A percentile compares a stretch with the other conserved stretches of the same genome.
Conservation (phyloP, 2,113 vertebrate genomes). For the Gobius niger region DNA sequence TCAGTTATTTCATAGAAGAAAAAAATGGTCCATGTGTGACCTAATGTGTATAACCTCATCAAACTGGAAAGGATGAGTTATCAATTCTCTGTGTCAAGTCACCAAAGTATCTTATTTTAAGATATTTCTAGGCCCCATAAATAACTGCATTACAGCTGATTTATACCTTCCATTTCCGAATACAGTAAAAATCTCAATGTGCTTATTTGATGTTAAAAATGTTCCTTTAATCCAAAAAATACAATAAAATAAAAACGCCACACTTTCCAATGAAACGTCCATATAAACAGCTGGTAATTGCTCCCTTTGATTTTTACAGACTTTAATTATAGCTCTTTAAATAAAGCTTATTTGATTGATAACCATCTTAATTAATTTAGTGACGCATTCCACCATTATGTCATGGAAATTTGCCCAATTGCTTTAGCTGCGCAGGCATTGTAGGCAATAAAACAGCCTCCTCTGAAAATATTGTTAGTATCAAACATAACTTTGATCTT, state of each 20-base stretch:
- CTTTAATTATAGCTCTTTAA: conserved; percentile 3
- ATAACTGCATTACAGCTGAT: too few relatives aligned
- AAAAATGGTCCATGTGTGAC: too few relatives aligned
- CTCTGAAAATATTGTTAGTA: neutral
- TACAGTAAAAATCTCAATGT: neutral
- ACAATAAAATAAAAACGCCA: neutral
- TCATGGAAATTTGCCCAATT: neutral
- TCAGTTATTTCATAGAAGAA: too few relatives aligned
- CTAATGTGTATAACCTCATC: too few relatives aligned
- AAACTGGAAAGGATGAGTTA: too few relatives aligned
- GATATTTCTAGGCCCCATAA: too few relatives aligned
- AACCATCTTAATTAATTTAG: conserved; percentile 14
- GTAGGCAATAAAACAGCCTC: neutral
- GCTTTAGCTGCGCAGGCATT: neutral
- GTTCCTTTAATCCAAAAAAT: too few relatives aligned
- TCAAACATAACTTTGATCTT: neutral
- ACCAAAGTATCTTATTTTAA: too few relatives aligned
- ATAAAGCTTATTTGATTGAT: neutral
- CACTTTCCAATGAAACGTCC: neutral
- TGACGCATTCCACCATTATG: neutral
- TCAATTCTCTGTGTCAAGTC: too few relatives aligned
- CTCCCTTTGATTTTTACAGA: neutral
- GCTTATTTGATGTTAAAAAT: neutral
- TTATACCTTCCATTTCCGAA: too few relatives aligned
- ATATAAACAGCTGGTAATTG: neutral